Conservation (phyloP, 2,113 vertebrate genomes). For the Tangachromis dhanisi region DNA sequence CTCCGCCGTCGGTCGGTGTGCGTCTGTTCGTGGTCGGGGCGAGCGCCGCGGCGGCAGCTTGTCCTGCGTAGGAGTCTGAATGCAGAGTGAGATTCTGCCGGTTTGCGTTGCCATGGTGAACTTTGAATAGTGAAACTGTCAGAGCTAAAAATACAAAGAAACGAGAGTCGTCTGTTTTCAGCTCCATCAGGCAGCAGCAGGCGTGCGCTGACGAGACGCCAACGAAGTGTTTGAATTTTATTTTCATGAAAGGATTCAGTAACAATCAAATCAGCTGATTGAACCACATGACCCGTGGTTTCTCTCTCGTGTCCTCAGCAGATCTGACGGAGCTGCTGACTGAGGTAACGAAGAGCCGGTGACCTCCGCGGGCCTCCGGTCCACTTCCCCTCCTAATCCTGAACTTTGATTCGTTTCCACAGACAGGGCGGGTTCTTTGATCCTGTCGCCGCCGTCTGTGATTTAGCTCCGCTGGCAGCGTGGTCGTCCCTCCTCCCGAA, state of each 20-base stretch:
- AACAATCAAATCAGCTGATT: accelerated
- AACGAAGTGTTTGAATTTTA: too few relatives aligned
- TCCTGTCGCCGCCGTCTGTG: not conserved
- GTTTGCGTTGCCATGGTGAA: slow-evolving; percentile 37
- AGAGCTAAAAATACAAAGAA: not conserved
- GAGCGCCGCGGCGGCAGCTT: not conserved
- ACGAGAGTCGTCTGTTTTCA: not conserved
- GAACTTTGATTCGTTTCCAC: accelerated
- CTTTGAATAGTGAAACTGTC: not conserved
- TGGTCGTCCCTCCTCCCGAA: not conserved
- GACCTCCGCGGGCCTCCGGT: not conserved
- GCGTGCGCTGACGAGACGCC: accelerated
- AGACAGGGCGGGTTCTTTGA: accelerated
- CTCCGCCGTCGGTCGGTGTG: not conserved
- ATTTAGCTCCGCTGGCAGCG: not conserved
- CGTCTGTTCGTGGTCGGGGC: not conserved
- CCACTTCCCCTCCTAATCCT: accelerated
- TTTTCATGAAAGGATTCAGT: not conserved
- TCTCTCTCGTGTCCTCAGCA: not conserved
- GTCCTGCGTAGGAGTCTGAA: slow-evolving; percentile 23
- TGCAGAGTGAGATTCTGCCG: not conserved
- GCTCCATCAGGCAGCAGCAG: not conserved
- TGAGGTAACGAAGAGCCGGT: not conserved
- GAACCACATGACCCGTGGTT: not conserved
- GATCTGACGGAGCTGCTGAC: not conserved